phyloP scores from a whole-genome alignment of 2,113 vertebrate species.

The Notothenia coriiceps region DNA sequence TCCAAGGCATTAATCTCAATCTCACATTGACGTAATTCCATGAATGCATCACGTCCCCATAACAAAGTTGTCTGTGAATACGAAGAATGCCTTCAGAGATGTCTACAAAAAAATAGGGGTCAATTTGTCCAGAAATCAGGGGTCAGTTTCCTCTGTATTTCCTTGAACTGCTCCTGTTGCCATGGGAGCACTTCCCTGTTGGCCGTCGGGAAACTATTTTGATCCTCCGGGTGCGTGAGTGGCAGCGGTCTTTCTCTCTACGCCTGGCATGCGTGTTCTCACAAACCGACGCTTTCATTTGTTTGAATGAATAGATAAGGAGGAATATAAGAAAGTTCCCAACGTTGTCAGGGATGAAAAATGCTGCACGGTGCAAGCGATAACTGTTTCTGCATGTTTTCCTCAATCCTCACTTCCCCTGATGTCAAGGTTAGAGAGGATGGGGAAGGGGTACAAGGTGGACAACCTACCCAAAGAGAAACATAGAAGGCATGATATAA shows the following conservation, averaged over 20 bases:
- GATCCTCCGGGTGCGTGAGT: conserved; percentile 51
- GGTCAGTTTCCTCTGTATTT: conserved; percentile 58
- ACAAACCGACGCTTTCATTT: conserved; percentile 54
- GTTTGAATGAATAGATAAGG: conserved; percentile 31
- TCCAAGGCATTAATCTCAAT: conserved; percentile 24
- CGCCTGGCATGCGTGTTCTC: conserved; percentile 51
- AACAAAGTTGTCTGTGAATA: conserved; percentile 54
- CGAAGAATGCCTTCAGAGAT: conserved; percentile 56
- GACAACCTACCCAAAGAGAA: neutral
- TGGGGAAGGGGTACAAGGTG: neutral
- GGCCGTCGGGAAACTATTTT: conserved; percentile 58
- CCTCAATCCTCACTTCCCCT: conserved; percentile 4
- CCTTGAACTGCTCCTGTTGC: conserved; percentile 59
- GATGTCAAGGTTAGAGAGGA: neutral
- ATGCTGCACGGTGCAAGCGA: neutral
- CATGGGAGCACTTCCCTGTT: conserved; percentile 55
- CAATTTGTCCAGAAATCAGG: conserved; percentile 49
- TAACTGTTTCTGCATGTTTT: conserved; percentile 8
- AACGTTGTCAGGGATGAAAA: conserved; percentile 60
- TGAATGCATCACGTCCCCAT: conserved; percentile 49
- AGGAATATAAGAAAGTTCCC: conserved; percentile 47
- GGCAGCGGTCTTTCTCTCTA: conserved; percentile 65
- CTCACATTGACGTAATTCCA: neutral
- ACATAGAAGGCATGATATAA: neutral
- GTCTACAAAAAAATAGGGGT: conserved; percentile 41